Evolutionary conservation across 2,797 vertebrate species (phyloP), one percentile per base, ranked within the genome.

Genomic region (Knipowitschia caucasica): DNA sequence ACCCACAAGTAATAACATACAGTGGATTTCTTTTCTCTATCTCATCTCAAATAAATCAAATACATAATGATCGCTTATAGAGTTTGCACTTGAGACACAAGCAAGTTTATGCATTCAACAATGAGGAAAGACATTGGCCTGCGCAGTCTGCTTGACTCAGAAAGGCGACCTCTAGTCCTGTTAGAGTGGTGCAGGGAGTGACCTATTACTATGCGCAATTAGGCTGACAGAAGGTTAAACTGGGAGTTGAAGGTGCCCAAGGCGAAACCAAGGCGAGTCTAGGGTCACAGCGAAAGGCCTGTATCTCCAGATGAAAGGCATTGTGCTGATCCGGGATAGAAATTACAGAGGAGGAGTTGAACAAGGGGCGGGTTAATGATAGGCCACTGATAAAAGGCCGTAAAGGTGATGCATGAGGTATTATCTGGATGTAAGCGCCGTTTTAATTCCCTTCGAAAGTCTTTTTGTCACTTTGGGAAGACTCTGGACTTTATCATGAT

Each of bases 41-140:
- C n/a, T n/a, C n/a, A n/a, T n/a, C n/a, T n/a, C n/a, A n/a, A n/a
- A n/a, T n/a, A n/a, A n/a, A n/a, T n/a, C n/a, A n/a, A n/a, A n/a
- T n/a, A n/a, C n/a, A n/a, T n/a, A n/a, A n/a, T n/a, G n/a, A n/a
- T n/a, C n/a, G n/a, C n/a, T n/a, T 11, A 33, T 33, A 14, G 2
- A 11, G 11, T 33, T 12, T 14, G 30, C 14, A 33, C 5, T 33
- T 33, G 30, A 14, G 1, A 11, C 30, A 4, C 4, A 4, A 69
- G 64, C 80, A 81, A 81, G 77, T 78, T 77, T 75, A 82, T 84
- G 84, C 82, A 88, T 83, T 89, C 78, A 85, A 88, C 78, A 86
- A 78, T 71, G 78, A 69, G 65, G 73, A 78, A 86, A 88, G n/a
- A 84, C 82, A 85, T 86, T 86, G 81, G 69, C 75, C 83, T 66